phyloP scores from a whole-genome alignment of 2,888 invertebrate species.

The Hermaeophaga mercurialis region DNA sequence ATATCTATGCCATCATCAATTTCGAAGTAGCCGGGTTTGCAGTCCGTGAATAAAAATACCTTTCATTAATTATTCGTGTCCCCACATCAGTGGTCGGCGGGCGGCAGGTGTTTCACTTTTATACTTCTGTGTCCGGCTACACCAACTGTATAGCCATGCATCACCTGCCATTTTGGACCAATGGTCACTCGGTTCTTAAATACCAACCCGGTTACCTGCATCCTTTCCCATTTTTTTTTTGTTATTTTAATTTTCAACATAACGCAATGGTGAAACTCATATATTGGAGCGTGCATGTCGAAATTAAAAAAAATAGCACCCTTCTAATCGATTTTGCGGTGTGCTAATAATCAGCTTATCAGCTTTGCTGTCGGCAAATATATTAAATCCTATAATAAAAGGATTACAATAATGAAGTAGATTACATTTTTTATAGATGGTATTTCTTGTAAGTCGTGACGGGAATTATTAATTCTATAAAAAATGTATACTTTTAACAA shows the following conservation, averaged over 20 bases:
- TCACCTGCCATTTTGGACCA: constrained; percentile 38
- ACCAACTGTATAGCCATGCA: constrained; percentile 18
- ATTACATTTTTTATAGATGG: too few relatives aligned
- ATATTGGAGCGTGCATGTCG: not conserved
- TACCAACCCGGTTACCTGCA: constrained; percentile 37
- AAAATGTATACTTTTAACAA: too few relatives aligned
- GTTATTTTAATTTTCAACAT: not conserved
- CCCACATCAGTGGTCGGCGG: not conserved
- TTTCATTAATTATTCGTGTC: constrained; percentile 2
- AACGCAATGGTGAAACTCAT: too few relatives aligned
- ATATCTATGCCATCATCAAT: too few relatives aligned
- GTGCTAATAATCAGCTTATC: too few relatives aligned
- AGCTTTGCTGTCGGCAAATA: too few relatives aligned
- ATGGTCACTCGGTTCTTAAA: constrained; percentile 28
- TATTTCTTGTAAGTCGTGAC: too few relatives aligned
- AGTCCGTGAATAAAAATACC: not conserved
- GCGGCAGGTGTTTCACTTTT: constrained; percentile 22
- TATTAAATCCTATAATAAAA: too few relatives aligned
- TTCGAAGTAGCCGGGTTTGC: not conserved
- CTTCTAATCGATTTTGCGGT: too few relatives aligned
- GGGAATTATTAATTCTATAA: too few relatives aligned
- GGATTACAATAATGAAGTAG: too few relatives aligned
- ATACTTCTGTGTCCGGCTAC: constrained; percentile 16
- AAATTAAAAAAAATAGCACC: not conserved
- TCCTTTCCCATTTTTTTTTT: constrained; percentile 13